Evolutionary conservation across 2,797 vertebrate genomes (phyloP), one percentile per base, ranked within the genome.

Genomic region (Sebastes jordani): DNA sequence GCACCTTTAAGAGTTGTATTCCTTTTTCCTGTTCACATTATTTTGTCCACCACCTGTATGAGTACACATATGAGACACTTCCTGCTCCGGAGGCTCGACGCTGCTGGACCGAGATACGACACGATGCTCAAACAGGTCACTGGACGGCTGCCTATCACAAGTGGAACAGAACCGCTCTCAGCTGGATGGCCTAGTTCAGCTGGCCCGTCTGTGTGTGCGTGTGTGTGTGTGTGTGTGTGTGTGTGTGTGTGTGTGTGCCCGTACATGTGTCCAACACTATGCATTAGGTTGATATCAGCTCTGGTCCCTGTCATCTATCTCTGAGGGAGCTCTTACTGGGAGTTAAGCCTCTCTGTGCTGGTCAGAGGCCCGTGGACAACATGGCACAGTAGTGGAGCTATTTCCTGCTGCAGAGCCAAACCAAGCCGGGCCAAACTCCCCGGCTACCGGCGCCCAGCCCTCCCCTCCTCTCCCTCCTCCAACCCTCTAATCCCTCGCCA

Each of bases 81-180:
- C 11, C 36, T 32, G 16, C 49, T 62, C 10, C 7, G 74, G 55
- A 63, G 66, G 71, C 60, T 55, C 23, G 69, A 78, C 46, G 70
- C 66, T 83, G 74, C 73, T 84, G 71, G 75, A 83, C 80, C 7
- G 69, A 84, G 84, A 91, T 80, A 77, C 71, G 74, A 82, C 80
- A 67, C 3, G 27, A 30, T 61, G 76, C 74, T 74, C 83, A 90
- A 89, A 86, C 90, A 65, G 82, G 90, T 84, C 79, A 80, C 85
- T 92, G 91, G 91, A 92, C 72, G 27, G 61, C 84, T 88, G 91
- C 92, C 91, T 90, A 90, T 93, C 93, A 59, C 80, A 81, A 82
- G 82, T 83, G 86, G 91, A 88, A 74, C 92, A 93, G 87, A 88
- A 85, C 73, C 85, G 69, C 83, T 83, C 86, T 85, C 65, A 78